Conservation (phyloP, 2,888 invertebrate genomes). For the Pollenia angustigena region DNA sequence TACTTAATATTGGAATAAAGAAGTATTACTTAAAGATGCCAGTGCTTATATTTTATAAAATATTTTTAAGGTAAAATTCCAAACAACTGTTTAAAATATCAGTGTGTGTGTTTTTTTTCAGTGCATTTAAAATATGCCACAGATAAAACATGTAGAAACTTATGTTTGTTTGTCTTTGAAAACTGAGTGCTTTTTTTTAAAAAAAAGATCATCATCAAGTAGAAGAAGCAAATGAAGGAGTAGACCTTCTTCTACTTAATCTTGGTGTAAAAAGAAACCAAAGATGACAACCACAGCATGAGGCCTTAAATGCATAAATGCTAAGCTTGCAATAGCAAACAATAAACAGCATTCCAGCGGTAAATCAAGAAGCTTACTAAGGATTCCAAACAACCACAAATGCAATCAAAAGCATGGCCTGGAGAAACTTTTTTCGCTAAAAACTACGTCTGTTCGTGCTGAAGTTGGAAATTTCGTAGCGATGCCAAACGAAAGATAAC, state of each 20-base stretch:
- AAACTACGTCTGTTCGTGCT: conserved; percentile 34
- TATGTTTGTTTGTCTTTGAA: conserved; percentile 62
- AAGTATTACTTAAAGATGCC: background rate
- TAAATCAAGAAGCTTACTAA: conserved; percentile 74
- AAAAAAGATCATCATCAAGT: conserved; percentile 36
- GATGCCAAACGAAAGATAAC: conserved; percentile 72
- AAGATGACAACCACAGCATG: conserved; percentile 73
- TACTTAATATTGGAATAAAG: background rate
- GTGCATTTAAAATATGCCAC: conserved; percentile 57
- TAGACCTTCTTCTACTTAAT: conserved; percentile 72
- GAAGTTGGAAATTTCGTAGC: conserved; percentile 54
- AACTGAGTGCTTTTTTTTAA: conserved; percentile 39
- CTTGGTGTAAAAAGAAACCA: conserved; percentile 71
- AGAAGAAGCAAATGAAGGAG: conserved; percentile 56
- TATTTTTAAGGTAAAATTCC: no score
- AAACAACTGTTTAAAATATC: background rate
- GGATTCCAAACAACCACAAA: conserved; percentile 70
- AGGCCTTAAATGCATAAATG: conserved; percentile 69
- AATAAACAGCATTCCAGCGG: conserved; percentile 73
- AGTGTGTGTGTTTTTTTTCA: background rate
- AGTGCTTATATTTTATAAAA: background rate
- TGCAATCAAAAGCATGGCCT: conserved; percentile 51
- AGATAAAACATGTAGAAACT: conserved; percentile 66
- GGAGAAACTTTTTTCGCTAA: conserved; percentile 49
- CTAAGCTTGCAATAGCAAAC: conserved; percentile 67